Conservation (phyloP, 2,797 vertebrate genomes). For the Cichlasoma orientale region DNA sequence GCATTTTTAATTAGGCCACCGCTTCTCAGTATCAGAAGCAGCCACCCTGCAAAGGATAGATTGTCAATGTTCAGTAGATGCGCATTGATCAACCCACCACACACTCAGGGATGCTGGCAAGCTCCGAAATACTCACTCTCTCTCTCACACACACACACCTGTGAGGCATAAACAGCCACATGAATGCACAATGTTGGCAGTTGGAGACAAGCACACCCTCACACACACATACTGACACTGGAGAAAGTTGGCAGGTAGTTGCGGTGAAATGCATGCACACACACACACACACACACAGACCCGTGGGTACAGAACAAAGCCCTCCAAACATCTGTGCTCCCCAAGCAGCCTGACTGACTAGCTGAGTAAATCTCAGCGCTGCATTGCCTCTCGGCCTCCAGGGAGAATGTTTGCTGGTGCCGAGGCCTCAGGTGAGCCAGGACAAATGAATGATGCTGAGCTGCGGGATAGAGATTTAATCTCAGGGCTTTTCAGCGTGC, state of each 20-base stretch:
- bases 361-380: constrained; percentile 57
- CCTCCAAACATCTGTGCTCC: constrained; percentile 58
- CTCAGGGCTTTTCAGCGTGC: constrained; percentile 62
- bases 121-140: not conserved
- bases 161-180: constrained; percentile 15
- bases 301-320: constrained; percentile 51
- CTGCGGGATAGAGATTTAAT: constrained; percentile 70
- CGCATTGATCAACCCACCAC: constrained; percentile 24
- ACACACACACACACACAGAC: not conserved
- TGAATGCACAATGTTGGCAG: constrained; percentile 30
- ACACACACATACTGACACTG: not conserved
- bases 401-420: constrained; percentile 56
- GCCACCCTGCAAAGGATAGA: constrained; percentile 24
- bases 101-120: constrained; percentile 23
- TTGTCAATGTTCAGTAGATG: constrained; percentile 42
- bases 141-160: not conserved
- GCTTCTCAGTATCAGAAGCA: constrained; percentile 8
- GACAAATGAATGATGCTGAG: constrained; percentile 74
- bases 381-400: constrained; percentile 38
- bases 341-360: constrained; percentile 57
- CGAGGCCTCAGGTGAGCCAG: constrained; percentile 62
- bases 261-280: constrained; percentile 5
- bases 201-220: constrained; percentile 9
- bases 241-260: constrained; percentile 41
- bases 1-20: constrained; percentile 2